Conservation (phyloP, 2,888 invertebrate species). For the Eupithecia tripunctaria region DNA sequence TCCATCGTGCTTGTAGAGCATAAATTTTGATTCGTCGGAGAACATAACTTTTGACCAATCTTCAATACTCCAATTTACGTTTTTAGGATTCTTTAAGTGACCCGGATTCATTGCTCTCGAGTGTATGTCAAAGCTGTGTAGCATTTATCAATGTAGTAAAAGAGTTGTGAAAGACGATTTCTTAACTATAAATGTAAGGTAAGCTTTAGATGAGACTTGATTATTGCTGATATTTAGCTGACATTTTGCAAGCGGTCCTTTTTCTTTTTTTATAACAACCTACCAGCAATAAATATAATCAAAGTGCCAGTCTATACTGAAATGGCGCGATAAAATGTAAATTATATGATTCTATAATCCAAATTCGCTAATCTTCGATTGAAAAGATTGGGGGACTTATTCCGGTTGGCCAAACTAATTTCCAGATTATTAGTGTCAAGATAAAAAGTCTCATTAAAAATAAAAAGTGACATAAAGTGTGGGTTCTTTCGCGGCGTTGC, state of each 20-base stretch:
- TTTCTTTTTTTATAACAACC: slow-evolving; percentile 25
- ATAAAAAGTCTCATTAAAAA: slow-evolving; percentile 73
- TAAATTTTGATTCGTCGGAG: too few relatives aligned
- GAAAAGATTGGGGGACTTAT: slow-evolving; percentile 45
- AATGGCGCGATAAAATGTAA: not conserved
- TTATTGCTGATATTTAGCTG: slow-evolving; percentile 28
- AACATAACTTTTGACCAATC: too few relatives aligned
- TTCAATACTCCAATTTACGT: too few relatives aligned
- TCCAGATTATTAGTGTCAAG: slow-evolving; percentile 59
- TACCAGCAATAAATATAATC: not conserved
- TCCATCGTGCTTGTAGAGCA: too few relatives aligned
- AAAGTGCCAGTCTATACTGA: not conserved
- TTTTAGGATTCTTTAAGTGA: too few relatives aligned
- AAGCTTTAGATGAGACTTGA: slow-evolving; percentile 11
- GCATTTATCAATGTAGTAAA: slow-evolving; percentile 32
- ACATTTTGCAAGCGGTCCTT: slow-evolving; percentile 22
- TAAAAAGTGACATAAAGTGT: slow-evolving; percentile 74
- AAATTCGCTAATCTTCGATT: slow-evolving; percentile 3
- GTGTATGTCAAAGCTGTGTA: slow-evolving; percentile 35
- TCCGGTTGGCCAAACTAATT: slow-evolving; percentile 53
- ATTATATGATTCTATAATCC: not conserved
- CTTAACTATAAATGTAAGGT: slow-evolving; percentile 15
- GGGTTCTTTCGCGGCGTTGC: slow-evolving; percentile 59
- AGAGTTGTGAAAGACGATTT: slow-evolving; percentile 24
- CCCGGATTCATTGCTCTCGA: too few relatives aligned